Evolutionary conservation across 2,113 vertebrate genomes (phyloP).

Genomic region (Clarias batrachus): DNA sequence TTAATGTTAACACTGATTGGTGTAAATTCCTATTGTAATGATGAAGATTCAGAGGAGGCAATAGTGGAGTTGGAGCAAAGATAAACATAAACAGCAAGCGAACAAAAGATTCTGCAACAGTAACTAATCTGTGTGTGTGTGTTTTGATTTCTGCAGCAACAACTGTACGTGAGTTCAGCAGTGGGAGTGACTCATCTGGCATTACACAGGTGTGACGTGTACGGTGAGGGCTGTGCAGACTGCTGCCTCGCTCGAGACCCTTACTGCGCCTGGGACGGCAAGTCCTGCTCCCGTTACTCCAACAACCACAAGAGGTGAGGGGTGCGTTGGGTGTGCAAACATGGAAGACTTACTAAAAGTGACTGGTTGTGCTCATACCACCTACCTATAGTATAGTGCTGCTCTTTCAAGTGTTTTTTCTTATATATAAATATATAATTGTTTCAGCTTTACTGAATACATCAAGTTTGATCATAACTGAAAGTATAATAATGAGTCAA

Average conservation of each 20-base stretch:
- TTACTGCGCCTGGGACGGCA: conserved; percentile 97
- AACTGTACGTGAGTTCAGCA: conserved; percentile 89
- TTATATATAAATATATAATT: background rate
- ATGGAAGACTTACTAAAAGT: background rate
- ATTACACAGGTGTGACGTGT: conserved; percentile 92
- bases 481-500: no score
- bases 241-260: conserved; percentile 96
- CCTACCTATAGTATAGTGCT: background rate
- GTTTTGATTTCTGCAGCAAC: conserved; percentile 80
- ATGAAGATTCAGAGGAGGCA: background rate
- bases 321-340: background rate
- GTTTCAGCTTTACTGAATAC: background rate
- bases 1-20: no score
- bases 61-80: background rate
- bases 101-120: background rate
- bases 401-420: background rate
- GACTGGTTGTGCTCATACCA: background rate
- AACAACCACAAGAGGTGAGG: conserved; percentile 92
- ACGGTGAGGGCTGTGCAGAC: conserved; percentile 92
- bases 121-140: background rate
- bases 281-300: conserved; percentile 93
- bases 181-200: conserved; percentile 93
- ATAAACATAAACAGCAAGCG: background rate
- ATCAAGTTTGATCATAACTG: background rate
- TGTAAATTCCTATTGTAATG: background rate